Percentiles rank a stretch among this genome's conserved stretches.
Conservation (phyloP, 2,113 vertebrate species). For the Leptosomus discolor region DNA sequence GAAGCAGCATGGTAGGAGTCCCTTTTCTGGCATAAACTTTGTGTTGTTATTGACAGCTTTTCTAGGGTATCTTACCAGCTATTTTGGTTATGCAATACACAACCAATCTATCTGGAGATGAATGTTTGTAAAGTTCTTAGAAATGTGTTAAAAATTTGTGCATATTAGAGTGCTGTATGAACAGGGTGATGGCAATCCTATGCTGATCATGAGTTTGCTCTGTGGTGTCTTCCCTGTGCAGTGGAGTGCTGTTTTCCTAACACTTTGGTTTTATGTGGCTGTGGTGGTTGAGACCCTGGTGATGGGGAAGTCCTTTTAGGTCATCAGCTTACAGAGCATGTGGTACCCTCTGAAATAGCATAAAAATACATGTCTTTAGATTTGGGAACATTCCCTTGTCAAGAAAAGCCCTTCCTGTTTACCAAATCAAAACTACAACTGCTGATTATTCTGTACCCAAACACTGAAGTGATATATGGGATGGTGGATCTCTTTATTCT, state of each 20-base stretch:
- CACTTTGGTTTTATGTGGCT: fast-evolving
- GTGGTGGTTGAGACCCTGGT: background rate
- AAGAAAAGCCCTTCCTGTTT: background rate
- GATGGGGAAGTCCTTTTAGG: background rate
- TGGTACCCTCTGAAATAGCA: background rate
- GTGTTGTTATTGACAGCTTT: background rate
- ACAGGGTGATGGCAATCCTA: fast-evolving
- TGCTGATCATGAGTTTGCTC: background rate
- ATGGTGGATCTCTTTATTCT: background rate
- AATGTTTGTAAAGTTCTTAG: background rate
- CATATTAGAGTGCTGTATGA: background rate
- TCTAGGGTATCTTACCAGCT: background rate
- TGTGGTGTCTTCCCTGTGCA: background rate
- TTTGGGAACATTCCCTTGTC: background rate
- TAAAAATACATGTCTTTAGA: background rate
- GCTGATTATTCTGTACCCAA: background rate
- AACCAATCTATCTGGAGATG: background rate
- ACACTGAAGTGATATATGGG: background rate
- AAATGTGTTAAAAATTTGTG: background rate
- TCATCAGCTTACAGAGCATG: background rate
- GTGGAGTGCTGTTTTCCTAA: background rate
- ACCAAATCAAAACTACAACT: background rate
- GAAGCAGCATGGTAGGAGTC: background rate
- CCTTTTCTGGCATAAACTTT: background rate
- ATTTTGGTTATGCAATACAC: background rate